Conservation (phyloP, 2,797 vertebrate species). For the Microtus obscurus region DNA sequence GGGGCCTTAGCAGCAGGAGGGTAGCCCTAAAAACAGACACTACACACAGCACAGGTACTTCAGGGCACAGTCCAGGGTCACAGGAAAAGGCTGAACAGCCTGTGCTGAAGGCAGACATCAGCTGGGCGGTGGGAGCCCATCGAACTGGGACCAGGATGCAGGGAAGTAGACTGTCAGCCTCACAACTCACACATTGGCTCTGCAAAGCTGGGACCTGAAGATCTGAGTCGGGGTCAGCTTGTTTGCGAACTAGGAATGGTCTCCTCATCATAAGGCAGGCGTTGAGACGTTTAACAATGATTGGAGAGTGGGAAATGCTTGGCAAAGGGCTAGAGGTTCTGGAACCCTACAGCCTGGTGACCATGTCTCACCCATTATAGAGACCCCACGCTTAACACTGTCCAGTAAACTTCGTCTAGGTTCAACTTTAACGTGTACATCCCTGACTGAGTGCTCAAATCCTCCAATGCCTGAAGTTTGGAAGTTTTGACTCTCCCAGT, state of each 20-base stretch:
- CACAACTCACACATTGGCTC: neutral
- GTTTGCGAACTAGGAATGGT: neutral
- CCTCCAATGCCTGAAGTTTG: neutral
- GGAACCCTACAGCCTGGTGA: neutral
- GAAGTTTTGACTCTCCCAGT: neutral
- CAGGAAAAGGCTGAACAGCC: neutral
- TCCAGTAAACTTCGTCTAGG: neutral
- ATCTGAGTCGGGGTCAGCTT: neutral
- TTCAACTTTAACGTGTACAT: neutral
- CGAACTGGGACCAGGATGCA: neutral
- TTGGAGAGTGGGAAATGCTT: neutral
- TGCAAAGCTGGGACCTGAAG: neutral
- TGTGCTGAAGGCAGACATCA: neutral
- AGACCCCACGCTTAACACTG: neutral
- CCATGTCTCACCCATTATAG: neutral
- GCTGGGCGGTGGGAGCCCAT: neutral
- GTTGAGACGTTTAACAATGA: neutral
- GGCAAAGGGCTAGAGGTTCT: conserved; percentile 9
- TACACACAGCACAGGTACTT: neutral
- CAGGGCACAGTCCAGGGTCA: neutral
- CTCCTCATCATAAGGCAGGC: neutral
- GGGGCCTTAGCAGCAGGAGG: neutral
- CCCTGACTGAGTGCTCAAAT: neutral
- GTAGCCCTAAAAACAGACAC: neutral
- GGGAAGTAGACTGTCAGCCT: neutral